A percentile compares a stretch with the other conserved stretches of the same genome.
phyloP scores from a whole-genome alignment of 2,113 vertebrate species.

The Tichodroma muraria region DNA sequence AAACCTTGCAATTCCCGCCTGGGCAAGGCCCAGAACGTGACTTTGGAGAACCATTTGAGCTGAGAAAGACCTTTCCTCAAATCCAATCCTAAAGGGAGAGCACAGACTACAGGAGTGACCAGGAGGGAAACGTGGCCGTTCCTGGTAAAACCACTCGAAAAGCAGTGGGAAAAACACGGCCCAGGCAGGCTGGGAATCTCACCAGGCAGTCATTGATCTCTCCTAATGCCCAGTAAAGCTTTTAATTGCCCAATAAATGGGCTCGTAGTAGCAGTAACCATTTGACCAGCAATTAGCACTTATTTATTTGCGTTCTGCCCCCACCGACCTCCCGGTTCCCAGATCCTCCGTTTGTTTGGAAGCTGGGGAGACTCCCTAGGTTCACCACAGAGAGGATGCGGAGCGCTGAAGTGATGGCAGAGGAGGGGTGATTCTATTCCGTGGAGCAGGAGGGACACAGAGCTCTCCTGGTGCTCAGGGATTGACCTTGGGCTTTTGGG shows the following conservation, averaged over 20 bases:
- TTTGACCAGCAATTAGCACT: conserved; percentile 62
- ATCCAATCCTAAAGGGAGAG: background rate
- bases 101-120: background rate
- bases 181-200: background rate
- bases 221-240: conserved; percentile 35
- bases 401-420: rapidly evolving
- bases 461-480: background rate
- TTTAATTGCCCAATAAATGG: conserved; percentile 75
- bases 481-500: background rate
- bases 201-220: conserved; percentile 25
- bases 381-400: background rate
- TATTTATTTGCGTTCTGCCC: conserved; percentile 59
- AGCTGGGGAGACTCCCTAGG: background rate
- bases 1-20: background rate
- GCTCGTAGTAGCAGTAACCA: background rate
- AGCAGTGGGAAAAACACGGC: background rate
- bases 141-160: background rate
- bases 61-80: background rate
- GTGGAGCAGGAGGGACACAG: background rate
- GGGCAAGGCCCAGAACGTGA: rapidly evolving
- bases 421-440: background rate
- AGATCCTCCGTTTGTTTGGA: background rate
- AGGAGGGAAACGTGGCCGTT: rapidly evolving
- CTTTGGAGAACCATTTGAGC: background rate
- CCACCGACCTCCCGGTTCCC: background rate